These are phyloP conservation scores for Cyphomyrus discorhynchus DNA, from an alignment of 2,113 vertebrate species.

Conservation along the genomic window DNA sequence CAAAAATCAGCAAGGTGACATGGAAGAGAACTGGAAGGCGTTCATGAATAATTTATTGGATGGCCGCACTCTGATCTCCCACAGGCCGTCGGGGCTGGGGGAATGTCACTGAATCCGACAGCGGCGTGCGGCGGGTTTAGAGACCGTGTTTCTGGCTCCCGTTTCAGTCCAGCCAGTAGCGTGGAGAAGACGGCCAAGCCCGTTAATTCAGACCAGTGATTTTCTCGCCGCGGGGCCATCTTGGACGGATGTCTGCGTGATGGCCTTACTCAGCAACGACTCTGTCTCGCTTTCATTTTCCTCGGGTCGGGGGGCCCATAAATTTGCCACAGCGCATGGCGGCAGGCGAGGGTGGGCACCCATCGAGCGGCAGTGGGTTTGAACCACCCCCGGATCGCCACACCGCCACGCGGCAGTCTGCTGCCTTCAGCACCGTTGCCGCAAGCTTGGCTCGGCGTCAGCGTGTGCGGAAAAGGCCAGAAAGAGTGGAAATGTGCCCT, in stretches of 20 bases:
- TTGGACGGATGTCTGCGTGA: neutral
- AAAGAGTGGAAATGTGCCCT: neutral
- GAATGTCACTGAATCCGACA: neutral
- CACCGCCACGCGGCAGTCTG: neutral
- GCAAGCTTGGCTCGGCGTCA: neutral
- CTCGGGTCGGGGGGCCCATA: neutral
- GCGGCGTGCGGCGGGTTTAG: neutral
- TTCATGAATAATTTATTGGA: constrained; percentile 39
- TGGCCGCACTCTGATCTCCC: constrained; percentile 6
- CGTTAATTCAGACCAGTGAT: neutral
- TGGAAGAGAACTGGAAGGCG: constrained; percentile 28
- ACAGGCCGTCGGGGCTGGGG: neutral
- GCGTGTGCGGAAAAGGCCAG: neutral
- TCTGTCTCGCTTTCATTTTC: neutral
- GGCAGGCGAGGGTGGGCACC: neutral
- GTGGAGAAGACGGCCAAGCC: neutral
- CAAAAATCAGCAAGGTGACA: constrained; percentile 30
- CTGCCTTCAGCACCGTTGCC: constrained; percentile 28
- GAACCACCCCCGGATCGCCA: neutral
- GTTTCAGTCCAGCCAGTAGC: neutral
- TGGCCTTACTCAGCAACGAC: neutral
- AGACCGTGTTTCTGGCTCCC: neutral
- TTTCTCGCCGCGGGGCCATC: neutral
- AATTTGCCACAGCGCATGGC: neutral
- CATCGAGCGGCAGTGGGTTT: neutral